Evolutionary conservation across 1,140 invertebrate species (phyloP).

Genomic region (Cydia splendana): DNA sequence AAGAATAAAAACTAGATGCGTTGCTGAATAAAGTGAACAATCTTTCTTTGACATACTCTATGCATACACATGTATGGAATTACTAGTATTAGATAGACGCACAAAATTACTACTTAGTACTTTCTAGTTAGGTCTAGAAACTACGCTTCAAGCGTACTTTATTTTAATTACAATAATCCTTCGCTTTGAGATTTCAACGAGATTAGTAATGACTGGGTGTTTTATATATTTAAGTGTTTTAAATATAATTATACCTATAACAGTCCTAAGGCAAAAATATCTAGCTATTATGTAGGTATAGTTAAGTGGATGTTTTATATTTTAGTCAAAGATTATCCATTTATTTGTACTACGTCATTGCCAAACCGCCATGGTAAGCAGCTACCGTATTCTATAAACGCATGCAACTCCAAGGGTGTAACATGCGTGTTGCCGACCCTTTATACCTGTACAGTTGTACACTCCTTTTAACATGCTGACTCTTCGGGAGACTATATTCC

Average conservation of each 20-base stretch:
- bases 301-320: no score
- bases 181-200: conserved; percentile 17
- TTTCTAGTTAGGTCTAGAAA: conserved; percentile 31
- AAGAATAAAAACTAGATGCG: neutral
- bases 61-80: conserved; percentile 29
- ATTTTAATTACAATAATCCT: conserved; percentile 26
- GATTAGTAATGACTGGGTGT: neutral
- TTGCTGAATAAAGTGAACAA: conserved; percentile 11
- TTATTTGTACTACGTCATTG: no score
- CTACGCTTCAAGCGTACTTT: conserved; percentile 29
- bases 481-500: no score
- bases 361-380: no score
- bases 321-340: no score
- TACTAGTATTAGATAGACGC: conserved; percentile 31
- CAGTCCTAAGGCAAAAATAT: no score
- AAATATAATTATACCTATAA: neutral
- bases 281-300: no score
- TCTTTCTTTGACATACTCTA: neutral
- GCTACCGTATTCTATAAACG: no score
- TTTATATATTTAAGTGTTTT: conserved; percentile 12
- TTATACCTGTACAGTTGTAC: no score
- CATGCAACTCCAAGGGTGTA: no score
- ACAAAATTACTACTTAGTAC: conserved; percentile 30
- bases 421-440: no score
- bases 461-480: no score